Percentiles rank a stretch among this genome's conserved stretches.
Conservation (phyloP, 2,113 vertebrate genomes). For the Rattus norvegicus region GRCr8 NC_086027.1:31930001-31930500, state of each 20-base stretch:
- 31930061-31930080: neutral
- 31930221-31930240: neutral
- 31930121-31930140: neutral
- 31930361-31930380: neutral
- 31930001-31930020: neutral
- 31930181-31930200: neutral
- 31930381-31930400: neutral
- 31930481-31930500: neutral
- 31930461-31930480: neutral
- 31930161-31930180: neutral
- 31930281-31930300: constrained; percentile 12
- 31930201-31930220: constrained; percentile 1
- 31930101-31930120: neutral
- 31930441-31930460: neutral
- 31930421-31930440: neutral
- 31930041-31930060: neutral
- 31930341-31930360: neutral
- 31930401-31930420: neutral
- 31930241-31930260: constrained; percentile 27
- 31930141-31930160: constrained; percentile 18
- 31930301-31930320: neutral
- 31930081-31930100: neutral
- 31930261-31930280: neutral
- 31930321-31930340: neutral
- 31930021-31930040: neutral